Evolutionary conservation across 2,797 vertebrate species (phyloP).

Genomic region (Diglossa cyanea): DNA sequence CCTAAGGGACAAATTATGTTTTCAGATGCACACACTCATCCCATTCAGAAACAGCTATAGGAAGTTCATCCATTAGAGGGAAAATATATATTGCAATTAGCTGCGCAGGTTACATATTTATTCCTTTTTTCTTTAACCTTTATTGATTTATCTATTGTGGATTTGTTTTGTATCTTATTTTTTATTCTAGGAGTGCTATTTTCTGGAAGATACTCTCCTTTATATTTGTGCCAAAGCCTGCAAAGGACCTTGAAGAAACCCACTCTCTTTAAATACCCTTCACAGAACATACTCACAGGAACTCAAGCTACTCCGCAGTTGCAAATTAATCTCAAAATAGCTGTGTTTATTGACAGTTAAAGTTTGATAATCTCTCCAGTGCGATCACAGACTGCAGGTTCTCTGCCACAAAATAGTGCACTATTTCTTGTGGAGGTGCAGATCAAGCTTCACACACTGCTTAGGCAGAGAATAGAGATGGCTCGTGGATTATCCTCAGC

Average conservation of each 20-base stretch:
- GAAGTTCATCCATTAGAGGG: not conserved
- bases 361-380: not conserved
- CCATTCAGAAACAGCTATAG: not conserved
- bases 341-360: not conserved
- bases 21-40: not conserved
- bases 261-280: not conserved
- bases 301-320: not conserved
- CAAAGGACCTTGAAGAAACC: not conserved
- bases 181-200: not conserved
- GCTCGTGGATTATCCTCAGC: not conserved
- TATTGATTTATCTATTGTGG: not conserved
- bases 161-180: not conserved
- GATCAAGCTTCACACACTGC: not conserved
- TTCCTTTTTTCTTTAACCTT: not conserved
- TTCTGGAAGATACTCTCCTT: not conserved
- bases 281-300: not conserved
- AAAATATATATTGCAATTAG: not conserved
- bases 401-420: not conserved
- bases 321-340: not conserved
- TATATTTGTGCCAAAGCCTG: not conserved
- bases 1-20: conserved; percentile 11
- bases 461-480: not conserved
- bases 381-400: not conserved
- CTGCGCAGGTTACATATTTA: not conserved
- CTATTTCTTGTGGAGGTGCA: not conserved